phyloP scores from a whole-genome alignment of 2,797 vertebrate genomes.

The Rhinoraja longicauda region DNA sequence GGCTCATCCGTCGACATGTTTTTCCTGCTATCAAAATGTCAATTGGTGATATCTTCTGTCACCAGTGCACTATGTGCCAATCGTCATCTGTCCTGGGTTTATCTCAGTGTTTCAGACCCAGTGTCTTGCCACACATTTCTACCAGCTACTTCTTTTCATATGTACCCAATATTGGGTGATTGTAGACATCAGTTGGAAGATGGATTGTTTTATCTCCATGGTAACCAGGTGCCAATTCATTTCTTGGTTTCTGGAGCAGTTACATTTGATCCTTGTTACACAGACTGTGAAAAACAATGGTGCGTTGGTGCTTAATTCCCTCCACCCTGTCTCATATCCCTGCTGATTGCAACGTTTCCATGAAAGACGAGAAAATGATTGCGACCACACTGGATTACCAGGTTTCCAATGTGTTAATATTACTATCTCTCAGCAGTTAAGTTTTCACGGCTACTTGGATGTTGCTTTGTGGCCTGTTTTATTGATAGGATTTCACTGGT shows the following conservation, averaged over 20 bases:
- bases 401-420: conserved; percentile 29
- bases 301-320: conserved; percentile 34
- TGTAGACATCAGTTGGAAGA: conserved; percentile 24
- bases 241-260: conserved; percentile 19
- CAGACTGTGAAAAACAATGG: not conserved
- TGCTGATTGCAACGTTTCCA: conserved; percentile 23
- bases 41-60: not conserved
- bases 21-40: conserved; percentile 15
- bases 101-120: not conserved
- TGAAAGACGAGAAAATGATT: conserved; percentile 30
- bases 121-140: conserved; percentile 17
- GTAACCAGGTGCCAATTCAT: conserved; percentile 19
- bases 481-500: conserved; percentile 21
- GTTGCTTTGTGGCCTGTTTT: conserved; percentile 32
- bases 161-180: conserved; percentile 2
- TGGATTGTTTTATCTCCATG: conserved; percentile 11
- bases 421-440: conserved; percentile 6
- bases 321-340: not conserved
- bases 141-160: conserved; percentile 25
- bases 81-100: conserved; percentile 25
- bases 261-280: conserved; percentile 30
- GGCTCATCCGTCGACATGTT: conserved; percentile 6
- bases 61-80: conserved; percentile 19
- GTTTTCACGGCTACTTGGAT: conserved; percentile 26
- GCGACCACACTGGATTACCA: conserved; percentile 24